Evolutionary conservation across 2,888 invertebrate genomes (phyloP).

Genomic region (Caradrina clavipalpis): DNA sequence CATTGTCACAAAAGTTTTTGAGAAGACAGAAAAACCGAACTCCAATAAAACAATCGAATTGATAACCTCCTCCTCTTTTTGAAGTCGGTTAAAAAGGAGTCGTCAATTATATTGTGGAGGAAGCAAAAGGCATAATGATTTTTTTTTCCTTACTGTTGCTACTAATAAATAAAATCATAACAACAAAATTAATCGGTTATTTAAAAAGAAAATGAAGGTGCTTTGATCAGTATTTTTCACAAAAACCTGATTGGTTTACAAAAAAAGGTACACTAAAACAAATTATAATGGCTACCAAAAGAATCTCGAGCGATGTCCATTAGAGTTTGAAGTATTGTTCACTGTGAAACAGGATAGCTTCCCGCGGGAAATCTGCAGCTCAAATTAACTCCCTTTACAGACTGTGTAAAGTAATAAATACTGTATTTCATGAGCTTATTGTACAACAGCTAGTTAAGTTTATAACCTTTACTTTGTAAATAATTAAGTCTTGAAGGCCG

Average conservation of each 20-base stretch:
- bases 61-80: too few species aligned
- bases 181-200: too few species aligned
- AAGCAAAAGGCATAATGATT: too few species aligned
- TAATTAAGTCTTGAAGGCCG: too few species aligned
- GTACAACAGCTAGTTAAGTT: neutral
- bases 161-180: too few species aligned
- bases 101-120: too few species aligned
- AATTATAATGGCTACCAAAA: constrained; percentile 9
- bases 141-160: too few species aligned
- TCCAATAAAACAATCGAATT: too few species aligned
- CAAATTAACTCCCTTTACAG: constrained; percentile 50
- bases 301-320: constrained; percentile 20
- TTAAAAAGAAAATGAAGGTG: neutral
- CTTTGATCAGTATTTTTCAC: neutral
- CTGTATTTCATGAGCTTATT: constrained; percentile 28
- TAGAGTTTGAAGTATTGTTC: constrained; percentile 48
- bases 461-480: neutral
- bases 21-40: too few species aligned
- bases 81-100: too few species aligned
- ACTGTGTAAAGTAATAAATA: constrained; percentile 34
- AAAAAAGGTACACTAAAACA: constrained; percentile 11
- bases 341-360: constrained; percentile 12
- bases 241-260: neutral
- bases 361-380: constrained; percentile 59
- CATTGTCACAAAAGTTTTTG: neutral